Conservation (phyloP, 2,113 vertebrate species). For the Sakesphorus luctuosus region DNA sequence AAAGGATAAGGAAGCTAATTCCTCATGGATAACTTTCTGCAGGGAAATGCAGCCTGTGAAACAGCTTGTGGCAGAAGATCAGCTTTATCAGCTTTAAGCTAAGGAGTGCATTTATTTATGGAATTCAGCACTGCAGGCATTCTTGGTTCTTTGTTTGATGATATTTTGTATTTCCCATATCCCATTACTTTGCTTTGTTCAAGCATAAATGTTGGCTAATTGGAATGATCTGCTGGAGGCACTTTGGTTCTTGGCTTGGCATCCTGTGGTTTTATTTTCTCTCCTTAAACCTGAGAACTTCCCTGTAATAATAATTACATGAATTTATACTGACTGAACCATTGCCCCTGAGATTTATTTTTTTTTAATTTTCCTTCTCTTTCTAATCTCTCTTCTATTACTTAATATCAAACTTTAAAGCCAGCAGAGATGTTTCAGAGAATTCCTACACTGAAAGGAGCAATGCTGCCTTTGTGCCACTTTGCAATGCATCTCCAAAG, state of each 20-base stretch:
- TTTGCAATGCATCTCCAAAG: neutral
- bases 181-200: neutral
- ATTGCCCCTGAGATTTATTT: neutral
- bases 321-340: neutral
- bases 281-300: neutral
- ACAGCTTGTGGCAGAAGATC: neutral
- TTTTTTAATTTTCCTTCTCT: neutral
- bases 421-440: neutral
- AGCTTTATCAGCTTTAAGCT: slow-evolving; percentile 10
- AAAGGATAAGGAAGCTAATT: slow-evolving; percentile 56
- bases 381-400: neutral
- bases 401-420: neutral
- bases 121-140: slow-evolving; percentile 22
- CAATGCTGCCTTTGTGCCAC: rapidly evolving
- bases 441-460: rapidly evolving
- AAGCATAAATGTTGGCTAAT: neutral
- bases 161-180: neutral
- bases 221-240: slow-evolving; percentile 3
- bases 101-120: neutral
- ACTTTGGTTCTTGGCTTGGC: neutral
- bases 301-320: neutral
- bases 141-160: neutral
- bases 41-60: slow-evolving; percentile 32
- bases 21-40: slow-evolving; percentile 30
- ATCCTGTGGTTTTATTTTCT: neutral